phyloP scores from a whole-genome alignment of 2,113 vertebrate genomes.

The Channa argus region DNA sequence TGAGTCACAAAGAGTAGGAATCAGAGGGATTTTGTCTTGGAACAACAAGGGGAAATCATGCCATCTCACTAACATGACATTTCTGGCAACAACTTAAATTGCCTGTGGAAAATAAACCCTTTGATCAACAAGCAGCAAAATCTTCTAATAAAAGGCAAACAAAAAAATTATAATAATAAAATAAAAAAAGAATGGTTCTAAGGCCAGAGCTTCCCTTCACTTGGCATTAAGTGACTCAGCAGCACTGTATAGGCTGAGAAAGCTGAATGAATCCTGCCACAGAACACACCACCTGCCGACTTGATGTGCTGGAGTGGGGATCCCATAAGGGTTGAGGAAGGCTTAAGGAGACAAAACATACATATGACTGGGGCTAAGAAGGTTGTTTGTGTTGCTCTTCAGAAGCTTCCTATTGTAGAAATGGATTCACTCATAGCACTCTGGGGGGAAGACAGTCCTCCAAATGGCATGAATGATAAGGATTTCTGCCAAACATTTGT shows the following conservation, averaged over 20 bases:
- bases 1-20: no score
- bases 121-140: constrained; percentile 24
- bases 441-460: background rate
- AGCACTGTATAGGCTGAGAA: constrained; percentile 1
- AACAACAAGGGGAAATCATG: no score
- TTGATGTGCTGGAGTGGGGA: background rate
- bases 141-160: constrained; percentile 12
- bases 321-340: constrained; percentile 23
- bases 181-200: background rate
- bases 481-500: no score
- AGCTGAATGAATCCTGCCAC: constrained; percentile 28
- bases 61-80: background rate
- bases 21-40: no score
- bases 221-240: constrained; percentile 14
- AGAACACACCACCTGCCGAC: constrained; percentile 1
- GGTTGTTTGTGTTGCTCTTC: background rate
- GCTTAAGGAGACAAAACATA: background rate
- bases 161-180: no score
- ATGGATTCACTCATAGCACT: background rate
- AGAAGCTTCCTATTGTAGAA: background rate
- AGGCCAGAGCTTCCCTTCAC: constrained; percentile 11
- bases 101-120: constrained; percentile 4
- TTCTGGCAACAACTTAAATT: constrained; percentile 1
- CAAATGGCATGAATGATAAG: background rate
- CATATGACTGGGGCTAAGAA: background rate